phyloP scores from a whole-genome alignment of 2,797 vertebrate genomes.

The Siniperca scherzeri region DNA sequence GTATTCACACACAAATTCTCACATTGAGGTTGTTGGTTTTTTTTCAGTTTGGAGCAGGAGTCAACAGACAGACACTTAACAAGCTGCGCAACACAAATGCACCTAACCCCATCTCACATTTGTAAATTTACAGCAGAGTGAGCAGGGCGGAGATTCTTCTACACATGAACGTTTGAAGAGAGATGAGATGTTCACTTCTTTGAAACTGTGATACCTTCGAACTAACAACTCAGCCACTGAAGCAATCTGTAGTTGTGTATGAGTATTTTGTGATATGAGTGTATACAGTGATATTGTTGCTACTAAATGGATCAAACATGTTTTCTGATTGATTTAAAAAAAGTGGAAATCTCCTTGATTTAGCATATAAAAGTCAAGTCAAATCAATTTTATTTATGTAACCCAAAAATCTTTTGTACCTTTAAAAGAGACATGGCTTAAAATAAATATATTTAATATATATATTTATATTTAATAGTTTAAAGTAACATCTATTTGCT shows the following conservation, averaged over 20 bases:
- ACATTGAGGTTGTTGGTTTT: not conserved
- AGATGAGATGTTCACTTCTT: not conserved
- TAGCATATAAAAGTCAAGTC: not conserved
- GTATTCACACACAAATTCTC: constrained; percentile 54
- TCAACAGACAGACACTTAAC: constrained; percentile 16
- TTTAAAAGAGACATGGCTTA: not conserved
- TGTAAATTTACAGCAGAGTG: not conserved
- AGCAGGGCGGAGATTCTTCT: not conserved
- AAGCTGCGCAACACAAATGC: not conserved
- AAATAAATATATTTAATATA: not conserved
- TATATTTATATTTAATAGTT: not conserved
- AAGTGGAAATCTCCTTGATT: not conserved
- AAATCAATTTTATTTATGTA: not conserved
- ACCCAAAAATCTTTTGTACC: not conserved
- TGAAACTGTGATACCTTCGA: not conserved
- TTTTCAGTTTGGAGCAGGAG: not conserved
- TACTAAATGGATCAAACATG: not conserved
- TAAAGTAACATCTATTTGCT: not conserved
- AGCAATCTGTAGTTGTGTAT: not conserved
- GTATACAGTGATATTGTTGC: not conserved
- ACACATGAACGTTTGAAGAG: not conserved
- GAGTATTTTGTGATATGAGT: not conserved
- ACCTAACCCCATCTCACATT: constrained; percentile 1
- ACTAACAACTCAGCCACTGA: not conserved
- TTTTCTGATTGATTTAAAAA: not conserved